phyloP scores from a whole-genome alignment of 2,113 vertebrate genomes.

The Hemiprocne comata region DNA sequence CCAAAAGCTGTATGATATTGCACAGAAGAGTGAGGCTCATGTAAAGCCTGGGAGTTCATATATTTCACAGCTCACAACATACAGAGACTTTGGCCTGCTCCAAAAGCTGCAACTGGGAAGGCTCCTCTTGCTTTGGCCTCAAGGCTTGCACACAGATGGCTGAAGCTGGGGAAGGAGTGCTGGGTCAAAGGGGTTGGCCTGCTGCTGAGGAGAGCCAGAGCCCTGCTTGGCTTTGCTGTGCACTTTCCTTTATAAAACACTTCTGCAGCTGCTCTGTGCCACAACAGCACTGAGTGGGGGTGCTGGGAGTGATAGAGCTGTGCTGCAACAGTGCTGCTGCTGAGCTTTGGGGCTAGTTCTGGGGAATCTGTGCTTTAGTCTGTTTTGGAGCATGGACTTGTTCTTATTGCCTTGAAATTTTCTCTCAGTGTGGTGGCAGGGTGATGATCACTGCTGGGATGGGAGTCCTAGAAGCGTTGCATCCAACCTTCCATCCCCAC shows the following conservation, averaged over 20 bases:
- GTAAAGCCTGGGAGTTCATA: conserved; percentile 35
- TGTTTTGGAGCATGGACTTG: neutral
- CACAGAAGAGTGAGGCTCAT: conserved; percentile 3
- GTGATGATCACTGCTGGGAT: neutral
- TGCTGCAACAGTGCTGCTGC: neutral
- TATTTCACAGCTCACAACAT: conserved; percentile 19
- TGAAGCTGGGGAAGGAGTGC: neutral
- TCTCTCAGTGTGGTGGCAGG: neutral
- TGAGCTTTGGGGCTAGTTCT: neutral
- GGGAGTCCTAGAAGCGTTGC: neutral
- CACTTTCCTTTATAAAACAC: neutral
- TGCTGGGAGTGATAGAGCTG: neutral
- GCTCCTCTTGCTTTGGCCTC: neutral
- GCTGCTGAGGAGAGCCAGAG: neutral
- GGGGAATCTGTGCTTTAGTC: neutral
- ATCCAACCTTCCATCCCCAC: rapidly evolving
- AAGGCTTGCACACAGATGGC: neutral
- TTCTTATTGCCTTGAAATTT: neutral
- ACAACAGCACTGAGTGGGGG: neutral
- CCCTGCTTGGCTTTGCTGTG: neutral
- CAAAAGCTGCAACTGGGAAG: conserved; percentile 3
- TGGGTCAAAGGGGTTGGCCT: neutral
- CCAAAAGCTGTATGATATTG: conserved; percentile 38
- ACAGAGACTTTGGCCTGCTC: neutral
- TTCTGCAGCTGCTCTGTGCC: neutral